Conservation (phyloP, 2,888 invertebrate species). For the Lacanobia oleracea region DNA sequence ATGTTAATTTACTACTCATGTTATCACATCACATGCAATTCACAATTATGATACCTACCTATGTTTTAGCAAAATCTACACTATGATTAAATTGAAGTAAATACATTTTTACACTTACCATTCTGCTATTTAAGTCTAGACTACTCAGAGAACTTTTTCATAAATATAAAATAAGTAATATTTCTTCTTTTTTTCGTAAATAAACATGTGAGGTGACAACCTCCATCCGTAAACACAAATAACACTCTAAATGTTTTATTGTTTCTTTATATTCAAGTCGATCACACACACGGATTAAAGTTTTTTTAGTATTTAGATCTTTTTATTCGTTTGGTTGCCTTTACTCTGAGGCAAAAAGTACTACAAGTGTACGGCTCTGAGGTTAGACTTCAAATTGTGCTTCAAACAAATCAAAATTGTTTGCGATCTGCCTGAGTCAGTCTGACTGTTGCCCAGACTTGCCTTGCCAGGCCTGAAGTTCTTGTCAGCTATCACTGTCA, state of each 20-base stretch:
- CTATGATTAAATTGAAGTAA: background rate
- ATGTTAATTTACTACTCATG: conserved; percentile 3
- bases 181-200: conserved; percentile 19
- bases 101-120: conserved; percentile 25
- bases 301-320: background rate
- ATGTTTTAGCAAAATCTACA: background rate
- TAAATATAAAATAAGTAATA: background rate
- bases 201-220: conserved; percentile 19
- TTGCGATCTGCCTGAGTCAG: no score
- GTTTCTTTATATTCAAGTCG: background rate
- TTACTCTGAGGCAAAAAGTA: background rate
- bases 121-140: conserved; percentile 6
- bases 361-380: no score
- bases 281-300: background rate
- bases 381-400: background rate
- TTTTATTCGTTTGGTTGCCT: background rate
- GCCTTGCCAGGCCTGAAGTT: no score
- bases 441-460: no score
- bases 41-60: background rate
- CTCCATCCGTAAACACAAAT: background rate
- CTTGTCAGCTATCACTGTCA: no score
- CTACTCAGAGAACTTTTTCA: background rate
- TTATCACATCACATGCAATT: background rate
- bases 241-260: background rate
- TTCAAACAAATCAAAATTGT: background rate